Percentiles rank a stretch among this genome's conserved stretches.
phyloP scores from a whole-genome alignment of 2,797 vertebrate genomes.

The Phrynocephalus vlangalii region DNA sequence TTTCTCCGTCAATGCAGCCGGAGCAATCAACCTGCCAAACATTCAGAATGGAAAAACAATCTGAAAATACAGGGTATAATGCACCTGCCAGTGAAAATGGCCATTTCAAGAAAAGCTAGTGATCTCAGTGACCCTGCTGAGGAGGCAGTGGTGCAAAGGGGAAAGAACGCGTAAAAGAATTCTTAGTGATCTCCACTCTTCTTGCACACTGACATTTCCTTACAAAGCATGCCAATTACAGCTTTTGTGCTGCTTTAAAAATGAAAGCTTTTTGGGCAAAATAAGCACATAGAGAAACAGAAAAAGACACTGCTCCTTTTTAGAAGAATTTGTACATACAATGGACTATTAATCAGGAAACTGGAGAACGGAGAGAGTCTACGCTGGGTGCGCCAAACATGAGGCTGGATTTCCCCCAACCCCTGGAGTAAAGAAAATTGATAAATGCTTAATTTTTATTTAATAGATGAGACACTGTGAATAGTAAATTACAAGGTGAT shows the following conservation, averaged over 20 bases:
- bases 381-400: constrained; percentile 75
- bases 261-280: constrained; percentile 91
- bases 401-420: constrained; percentile 75
- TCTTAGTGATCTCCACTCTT: constrained; percentile 95
- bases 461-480: constrained; percentile 60
- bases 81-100: constrained; percentile 99
- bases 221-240: constrained; percentile 99
- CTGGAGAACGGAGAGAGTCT: constrained; percentile 73
- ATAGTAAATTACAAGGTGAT: constrained; percentile 53
- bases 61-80: constrained; percentile 99
- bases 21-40: constrained; percentile 99
- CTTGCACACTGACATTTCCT: constrained; percentile 97
- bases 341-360: constrained; percentile 88
- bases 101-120: constrained; percentile 99
- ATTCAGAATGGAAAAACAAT: constrained; percentile 99
- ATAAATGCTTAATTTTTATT: constrained; percentile 71
- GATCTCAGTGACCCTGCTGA: constrained; percentile 99
- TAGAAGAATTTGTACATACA: constrained; percentile 78
- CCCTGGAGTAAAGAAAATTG: constrained; percentile 75
- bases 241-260: constrained; percentile 99
- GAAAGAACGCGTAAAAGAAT: constrained; percentile 97
- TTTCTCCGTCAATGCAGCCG: constrained; percentile 96
- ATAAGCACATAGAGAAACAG: constrained; percentile 87
- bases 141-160: constrained; percentile 88
- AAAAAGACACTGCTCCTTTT: constrained; percentile 84